A percentile compares a stretch with the other conserved stretches of the same genome.
Evolutionary conservation across 1,140 invertebrate genomes (phyloP).

Genomic region (Ooceraea biroi): DNA sequence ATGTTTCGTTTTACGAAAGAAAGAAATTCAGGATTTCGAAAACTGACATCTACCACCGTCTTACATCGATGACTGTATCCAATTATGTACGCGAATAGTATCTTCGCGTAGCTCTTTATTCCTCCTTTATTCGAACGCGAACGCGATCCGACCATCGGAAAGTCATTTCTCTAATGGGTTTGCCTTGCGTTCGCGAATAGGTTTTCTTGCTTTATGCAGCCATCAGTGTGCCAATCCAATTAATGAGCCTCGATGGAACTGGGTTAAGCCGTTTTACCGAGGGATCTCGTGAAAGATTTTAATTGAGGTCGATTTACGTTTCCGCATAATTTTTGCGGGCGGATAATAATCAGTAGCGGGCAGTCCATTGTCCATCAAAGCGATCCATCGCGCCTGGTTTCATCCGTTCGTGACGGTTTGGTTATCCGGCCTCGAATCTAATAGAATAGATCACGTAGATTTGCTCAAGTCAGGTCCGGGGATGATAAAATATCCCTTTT

Average conservation of each 20-base stretch:
- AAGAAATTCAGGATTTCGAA: constrained; percentile 21
- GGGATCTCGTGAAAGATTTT: constrained; percentile 38
- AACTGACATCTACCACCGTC: constrained; percentile 1
- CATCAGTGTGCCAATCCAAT: constrained; percentile 7
- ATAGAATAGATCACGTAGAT: not conserved
- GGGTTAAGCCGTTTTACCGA: constrained; percentile 28
- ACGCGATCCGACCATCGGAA: constrained; percentile 28
- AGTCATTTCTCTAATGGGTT: constrained; percentile 42
- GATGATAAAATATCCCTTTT: no score
- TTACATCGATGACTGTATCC: not conserved
- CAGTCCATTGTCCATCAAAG: not conserved
- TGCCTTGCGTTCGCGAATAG: constrained; percentile 6
- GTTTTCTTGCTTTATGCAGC: constrained; percentile 40
- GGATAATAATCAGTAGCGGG: not conserved
- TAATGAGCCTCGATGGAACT: constrained; percentile 34
- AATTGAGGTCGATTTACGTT: constrained; percentile 31
- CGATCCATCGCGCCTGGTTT: no score
- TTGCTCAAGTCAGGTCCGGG: no score
- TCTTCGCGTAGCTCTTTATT: not conserved
- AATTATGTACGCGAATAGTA: constrained; percentile 23
- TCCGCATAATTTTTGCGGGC: not conserved
- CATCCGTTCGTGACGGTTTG: not conserved
- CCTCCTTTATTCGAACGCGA: not conserved
- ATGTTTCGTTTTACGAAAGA: constrained; percentile 7
- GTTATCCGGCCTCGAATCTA: not conserved